Percentiles rank a stretch among this genome's conserved stretches.
Conservation (phyloP, 2,888 invertebrate species). For the Agrilus mali region DNA sequence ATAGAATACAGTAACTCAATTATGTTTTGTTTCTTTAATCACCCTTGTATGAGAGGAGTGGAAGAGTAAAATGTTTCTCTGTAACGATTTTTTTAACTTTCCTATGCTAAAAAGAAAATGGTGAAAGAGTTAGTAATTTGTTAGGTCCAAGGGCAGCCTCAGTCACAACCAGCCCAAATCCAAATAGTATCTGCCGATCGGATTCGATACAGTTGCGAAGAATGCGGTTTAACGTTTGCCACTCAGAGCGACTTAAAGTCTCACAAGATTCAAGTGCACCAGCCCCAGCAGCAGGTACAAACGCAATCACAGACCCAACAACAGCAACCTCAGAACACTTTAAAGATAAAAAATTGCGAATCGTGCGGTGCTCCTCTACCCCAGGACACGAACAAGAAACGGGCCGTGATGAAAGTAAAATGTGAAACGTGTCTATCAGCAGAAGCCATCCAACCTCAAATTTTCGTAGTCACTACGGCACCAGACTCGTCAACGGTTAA, state of each 20-base stretch:
- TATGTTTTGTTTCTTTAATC: too few relatives aligned
- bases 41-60: too few relatives aligned
- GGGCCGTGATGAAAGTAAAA: constrained; percentile 34
- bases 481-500: constrained; percentile 27
- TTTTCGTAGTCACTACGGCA: constrained; percentile 50
- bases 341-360: constrained; percentile 34
- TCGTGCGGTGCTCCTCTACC: constrained; percentile 32
- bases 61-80: too few relatives aligned
- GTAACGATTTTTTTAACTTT: background rate
- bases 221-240: constrained; percentile 32
- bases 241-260: constrained; percentile 32
- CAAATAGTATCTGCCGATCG: constrained; percentile 46
- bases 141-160: constrained; percentile 26
- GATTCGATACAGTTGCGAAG: constrained; percentile 32
- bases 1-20: too few relatives aligned
- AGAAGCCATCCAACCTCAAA: constrained; percentile 35
- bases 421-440: constrained; percentile 34
- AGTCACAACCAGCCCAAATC: constrained; percentile 38
- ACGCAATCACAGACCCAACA: constrained; percentile 24
- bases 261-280: constrained; percentile 35
- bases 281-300: constrained; percentile 25
- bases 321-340: constrained; percentile 25
- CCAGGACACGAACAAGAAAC: constrained; percentile 33
- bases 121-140: background rate
- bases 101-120: constrained; percentile 3